Percentiles rank a stretch among this genome's conserved stretches.
These are phyloP conservation scores for Andrena chrysosceles DNA, from an alignment of 2,888 invertebrate genomes.

Conservation along the genomic window DNA sequence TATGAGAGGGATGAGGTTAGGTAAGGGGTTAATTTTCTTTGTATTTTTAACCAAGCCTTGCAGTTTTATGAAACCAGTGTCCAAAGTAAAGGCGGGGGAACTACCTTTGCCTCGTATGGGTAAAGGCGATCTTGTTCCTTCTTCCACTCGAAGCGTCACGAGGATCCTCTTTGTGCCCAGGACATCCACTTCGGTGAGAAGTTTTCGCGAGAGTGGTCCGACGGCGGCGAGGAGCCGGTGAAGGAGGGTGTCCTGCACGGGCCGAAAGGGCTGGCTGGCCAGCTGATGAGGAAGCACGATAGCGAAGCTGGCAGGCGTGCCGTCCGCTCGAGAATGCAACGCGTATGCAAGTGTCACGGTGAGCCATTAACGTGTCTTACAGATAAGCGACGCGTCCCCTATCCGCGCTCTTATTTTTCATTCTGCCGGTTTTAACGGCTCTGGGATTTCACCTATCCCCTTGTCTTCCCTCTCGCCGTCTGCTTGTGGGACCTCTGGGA, in stretches of 20 bases:
- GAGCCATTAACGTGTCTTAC: constrained; percentile 59
- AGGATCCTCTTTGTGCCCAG: constrained; percentile 83
- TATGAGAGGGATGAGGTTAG: too few species aligned
- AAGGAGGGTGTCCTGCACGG: constrained; percentile 86
- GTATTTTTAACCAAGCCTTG: not conserved
- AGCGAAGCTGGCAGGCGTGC: constrained; percentile 96
- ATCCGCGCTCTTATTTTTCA: constrained; percentile 62
- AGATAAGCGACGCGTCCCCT: constrained; percentile 42
- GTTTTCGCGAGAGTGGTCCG: constrained; percentile 95
- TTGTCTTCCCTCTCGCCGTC: not conserved
- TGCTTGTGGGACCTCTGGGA: not conserved
- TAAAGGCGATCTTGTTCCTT: not conserved
- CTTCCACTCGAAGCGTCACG: not conserved
- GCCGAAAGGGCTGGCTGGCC: constrained; percentile 81
- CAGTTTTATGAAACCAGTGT: not conserved
- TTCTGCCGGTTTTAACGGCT: constrained; percentile 50
- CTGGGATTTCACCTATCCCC: constrained; percentile 48
- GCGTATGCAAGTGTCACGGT: constrained; percentile 97
- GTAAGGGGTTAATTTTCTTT: too few species aligned
- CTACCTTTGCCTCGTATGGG: not conserved
- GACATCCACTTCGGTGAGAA: constrained; percentile 94
- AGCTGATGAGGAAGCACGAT: constrained; percentile 95
- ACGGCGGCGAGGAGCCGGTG: constrained; percentile 91
- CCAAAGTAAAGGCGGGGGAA: not conserved
- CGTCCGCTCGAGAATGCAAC: constrained; percentile 92